Base-by-base conservation (phyloP, 2,888 invertebrate species). In the Caenorhabditis sp. region DNA sequence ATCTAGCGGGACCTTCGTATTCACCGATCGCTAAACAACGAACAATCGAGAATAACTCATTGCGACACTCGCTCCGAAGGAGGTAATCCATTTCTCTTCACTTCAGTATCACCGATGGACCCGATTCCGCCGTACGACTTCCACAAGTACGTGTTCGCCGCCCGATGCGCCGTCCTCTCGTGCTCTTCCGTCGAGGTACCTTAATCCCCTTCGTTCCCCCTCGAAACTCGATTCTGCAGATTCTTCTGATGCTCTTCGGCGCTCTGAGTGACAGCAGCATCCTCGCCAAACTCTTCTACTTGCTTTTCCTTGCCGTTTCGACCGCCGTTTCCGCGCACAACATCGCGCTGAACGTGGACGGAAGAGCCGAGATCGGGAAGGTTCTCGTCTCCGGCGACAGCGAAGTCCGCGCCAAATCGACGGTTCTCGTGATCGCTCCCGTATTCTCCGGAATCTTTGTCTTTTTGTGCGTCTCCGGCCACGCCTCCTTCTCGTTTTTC, bases 51-150 rank as follows among this genome's bases (percentile, higher is more conserved):
- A n/a, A n/a, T n/a, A n/a, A n/a, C n/a, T n/a, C n/a, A n/a, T n/a
- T n/a, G n/a, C n/a, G n/a, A n/a, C n/a, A n/a, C n/a, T n/a, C n/a
- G n/a, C n/a, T n/a, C n/a, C n/a, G n/a, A n/a, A n/a, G n/a, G n/a
- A n/a, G n/a, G n/a, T n/a, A n/a, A n/a, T n/a, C n/a, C n/a, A n/a
- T n/a, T n/a, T n/a, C n/a, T n/a, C n/a, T n/a, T n/a, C n/a, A n/a
- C 5, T 3, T 27, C 50, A 37, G 15, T 32, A 20, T 35, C 53
- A 30, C 24, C 30, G 26, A 73, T 73, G 46, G 65, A 65, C 15
- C 52, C 65, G 41, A 55, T 74, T 24, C 74, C 66, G 20, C 74
- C 74, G 17, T 74, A 74, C 50, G 74, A 74, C 13, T 74, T 55
- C 74, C 32, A 61, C 45, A 66, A 74, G 41, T 74, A 74, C 39